Conservation (phyloP, 2,888 invertebrate species). For the Steinernema carpocapsae region DNA sequence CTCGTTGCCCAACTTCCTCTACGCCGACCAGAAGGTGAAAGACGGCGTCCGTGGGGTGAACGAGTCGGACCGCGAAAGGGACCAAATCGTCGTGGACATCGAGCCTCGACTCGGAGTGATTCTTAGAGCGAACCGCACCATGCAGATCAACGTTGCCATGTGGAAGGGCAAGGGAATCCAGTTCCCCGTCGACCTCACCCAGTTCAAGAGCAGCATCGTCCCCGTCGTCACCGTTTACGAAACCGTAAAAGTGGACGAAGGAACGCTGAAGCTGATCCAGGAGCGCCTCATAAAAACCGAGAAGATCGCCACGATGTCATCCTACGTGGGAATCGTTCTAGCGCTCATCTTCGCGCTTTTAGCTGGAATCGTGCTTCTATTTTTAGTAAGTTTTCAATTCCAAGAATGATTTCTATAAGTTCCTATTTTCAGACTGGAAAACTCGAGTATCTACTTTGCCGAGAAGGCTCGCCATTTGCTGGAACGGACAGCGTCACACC, state of each 20-base stretch:
- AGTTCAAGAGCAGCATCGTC: constrained; percentile 52
- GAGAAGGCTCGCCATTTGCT: constrained; percentile 10
- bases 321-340: constrained; percentile 37
- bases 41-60: constrained; percentile 57
- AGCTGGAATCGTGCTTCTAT: constrained; percentile 39
- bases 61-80: constrained; percentile 52
- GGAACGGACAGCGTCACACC: constrained; percentile 23
- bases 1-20: constrained; percentile 65
- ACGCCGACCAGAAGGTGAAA: constrained; percentile 55
- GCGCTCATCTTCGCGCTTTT: constrained; percentile 41
- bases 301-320: constrained; percentile 39
- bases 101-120: constrained; percentile 59
- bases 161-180: constrained; percentile 62
- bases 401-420: not conserved
- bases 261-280: constrained; percentile 52
- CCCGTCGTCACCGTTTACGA: constrained; percentile 56
- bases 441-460: constrained; percentile 37
- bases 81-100: constrained; percentile 63
- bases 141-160: constrained; percentile 49
- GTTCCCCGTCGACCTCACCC: constrained; percentile 41
- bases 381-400: constrained; percentile 36
- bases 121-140: constrained; percentile 39
- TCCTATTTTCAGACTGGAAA: constrained; percentile 34
- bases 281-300: constrained; percentile 53
- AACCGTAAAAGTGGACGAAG: constrained; percentile 60